Percentiles rank a stretch among this genome's conserved stretches.
These are phyloP conservation scores for Linyphia triangularis DNA, from an alignment of 2,888 invertebrate genomes.

Conservation along the genomic window DNA sequence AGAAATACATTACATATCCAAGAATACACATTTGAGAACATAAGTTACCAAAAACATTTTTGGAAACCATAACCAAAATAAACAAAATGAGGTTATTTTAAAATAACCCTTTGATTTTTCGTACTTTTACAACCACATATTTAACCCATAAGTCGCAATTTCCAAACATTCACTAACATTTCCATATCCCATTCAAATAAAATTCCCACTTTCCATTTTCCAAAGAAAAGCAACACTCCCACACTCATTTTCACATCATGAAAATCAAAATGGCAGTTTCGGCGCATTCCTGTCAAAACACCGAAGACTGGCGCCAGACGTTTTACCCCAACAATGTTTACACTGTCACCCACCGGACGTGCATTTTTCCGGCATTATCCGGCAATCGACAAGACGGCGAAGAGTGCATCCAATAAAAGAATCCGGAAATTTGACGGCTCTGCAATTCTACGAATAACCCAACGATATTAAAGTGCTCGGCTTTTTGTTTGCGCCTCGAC, in stretches of 20 bases:
- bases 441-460: background rate
- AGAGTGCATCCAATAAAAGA: background rate
- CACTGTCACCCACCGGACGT: background rate
- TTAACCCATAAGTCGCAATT: too few relatives aligned
- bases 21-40: too few relatives aligned
- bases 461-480: background rate
- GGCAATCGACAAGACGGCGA: background rate
- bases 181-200: background rate
- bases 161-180: background rate
- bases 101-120: too few relatives aligned
- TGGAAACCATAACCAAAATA: too few relatives aligned
- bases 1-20: too few relatives aligned
- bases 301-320: background rate
- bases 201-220: background rate
- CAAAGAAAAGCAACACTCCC: background rate
- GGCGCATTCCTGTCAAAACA: background rate
- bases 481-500: background rate
- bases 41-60: too few relatives aligned
- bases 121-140: too few relatives aligned
- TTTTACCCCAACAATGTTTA: background rate
- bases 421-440: constrained; percentile 3
- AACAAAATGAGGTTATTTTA: too few relatives aligned
- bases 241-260: background rate
- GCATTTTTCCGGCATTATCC: background rate
- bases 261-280: background rate